Base-by-base conservation (phyloP, 30 jellyfish, hydroid and myxozoan genomes). In the Aurelia sp. region DNA sequence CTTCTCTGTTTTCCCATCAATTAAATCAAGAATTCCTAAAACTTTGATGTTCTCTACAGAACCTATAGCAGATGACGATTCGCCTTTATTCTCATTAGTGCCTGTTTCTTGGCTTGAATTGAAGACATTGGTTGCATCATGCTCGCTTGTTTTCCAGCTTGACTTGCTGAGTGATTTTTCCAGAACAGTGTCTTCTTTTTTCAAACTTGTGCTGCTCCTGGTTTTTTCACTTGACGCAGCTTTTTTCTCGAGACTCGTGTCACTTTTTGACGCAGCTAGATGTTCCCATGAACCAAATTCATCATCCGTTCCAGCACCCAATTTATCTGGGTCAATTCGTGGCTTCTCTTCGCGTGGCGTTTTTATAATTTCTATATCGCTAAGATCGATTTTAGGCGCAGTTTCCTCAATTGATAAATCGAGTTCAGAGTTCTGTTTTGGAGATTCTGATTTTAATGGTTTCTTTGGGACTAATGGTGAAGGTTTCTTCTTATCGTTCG, bases 241-340 rank as follows among this genome's bases (percentile, higher is more conserved):
- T 27, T 38, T 17, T 13, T 2, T 35, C 55, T 30, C 24, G 1
- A 63, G 52, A 31, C 68, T 55, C 41, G 50, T 44, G 38, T 51
- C 33, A n/a, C 77, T 75, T 16, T 72, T 72, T 17, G 80, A 22
- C 8, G 60, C 67, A 12, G 74, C 20, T 12, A 83, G 75, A 33
- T 69, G 80, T 47, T 83, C 92, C 92, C 92, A 83, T 10, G 93
- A 72, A 47, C 93, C 93, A 57, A 84, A 84, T 7, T 84, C 93
- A 15, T 61, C 82, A 18, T 33, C 19, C 3, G 18, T 51, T 3
- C 74, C 64, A 1, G 51, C 17, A 16, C 78, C 22, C 3, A 64
- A 17, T 24, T 73, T 41, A 11, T 47, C 41, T 52, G 15, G 38
- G 17, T 73, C 78, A 27, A 47, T 20, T 24, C 64, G 48, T n/a